Evolutionary conservation across 2,888 invertebrate species (phyloP).

Genomic region (Metellina segmentata): DNA sequence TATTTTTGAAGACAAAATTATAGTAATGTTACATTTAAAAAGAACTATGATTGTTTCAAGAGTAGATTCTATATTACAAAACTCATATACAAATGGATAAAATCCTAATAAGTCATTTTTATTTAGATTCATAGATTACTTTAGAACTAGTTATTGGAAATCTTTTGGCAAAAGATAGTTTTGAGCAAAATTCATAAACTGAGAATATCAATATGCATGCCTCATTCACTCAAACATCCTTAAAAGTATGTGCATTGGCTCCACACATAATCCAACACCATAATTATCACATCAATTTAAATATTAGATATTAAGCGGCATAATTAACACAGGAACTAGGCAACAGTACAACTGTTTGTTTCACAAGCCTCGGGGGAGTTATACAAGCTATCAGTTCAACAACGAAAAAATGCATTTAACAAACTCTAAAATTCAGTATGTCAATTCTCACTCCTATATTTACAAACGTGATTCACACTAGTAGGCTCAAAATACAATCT

Average conservation of each 20-base stretch:
- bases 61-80: too few species aligned
- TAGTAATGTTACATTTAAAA: too few species aligned
- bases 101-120: too few species aligned
- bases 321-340: constrained; percentile 60
- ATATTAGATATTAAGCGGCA: constrained; percentile 26
- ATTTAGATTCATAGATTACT: too few species aligned
- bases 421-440: neutral
- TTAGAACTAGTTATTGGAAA: too few species aligned
- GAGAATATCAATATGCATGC: neutral
- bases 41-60: too few species aligned
- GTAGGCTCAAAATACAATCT: constrained; percentile 26
- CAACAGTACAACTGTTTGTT: constrained; percentile 43
- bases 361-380: neutral
- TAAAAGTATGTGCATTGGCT: constrained; percentile 33
- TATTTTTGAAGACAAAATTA: too few species aligned
- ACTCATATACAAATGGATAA: too few species aligned
- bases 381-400: constrained; percentile 18
- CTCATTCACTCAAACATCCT: neutral
- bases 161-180: neutral
- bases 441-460: constrained; percentile 44
- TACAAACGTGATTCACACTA: neutral
- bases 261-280: constrained; percentile 24
- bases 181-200: neutral
- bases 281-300: constrained; percentile 51
- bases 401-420: constrained; percentile 8